Conservation (phyloP, 2,888 invertebrate genomes). For the Andrena minutula region DNA sequence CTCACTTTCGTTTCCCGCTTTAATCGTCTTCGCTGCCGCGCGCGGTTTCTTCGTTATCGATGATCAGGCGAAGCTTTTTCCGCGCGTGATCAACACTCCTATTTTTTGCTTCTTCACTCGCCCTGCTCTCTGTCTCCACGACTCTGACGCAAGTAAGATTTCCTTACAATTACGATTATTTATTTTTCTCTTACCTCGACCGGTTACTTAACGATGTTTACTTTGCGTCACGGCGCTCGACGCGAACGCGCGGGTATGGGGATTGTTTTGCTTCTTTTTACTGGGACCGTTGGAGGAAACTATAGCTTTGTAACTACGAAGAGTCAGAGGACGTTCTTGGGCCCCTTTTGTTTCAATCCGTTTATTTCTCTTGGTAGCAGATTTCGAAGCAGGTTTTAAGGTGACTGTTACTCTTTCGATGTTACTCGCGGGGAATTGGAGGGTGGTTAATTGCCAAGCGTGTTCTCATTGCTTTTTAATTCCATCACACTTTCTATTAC, state of each 20-base stretch:
- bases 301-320: too few relatives aligned
- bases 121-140: background rate
- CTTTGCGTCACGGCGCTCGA: background rate
- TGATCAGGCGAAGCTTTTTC: background rate
- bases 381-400: too few relatives aligned
- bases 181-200: background rate
- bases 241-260: background rate
- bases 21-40: background rate
- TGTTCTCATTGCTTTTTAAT: background rate
- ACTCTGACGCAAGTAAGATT: background rate
- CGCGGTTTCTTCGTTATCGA: background rate
- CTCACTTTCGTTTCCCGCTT: too few relatives aligned
- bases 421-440: too few relatives aligned
- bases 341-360: too few relatives aligned
- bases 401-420: too few relatives aligned
- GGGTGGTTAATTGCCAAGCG: background rate
- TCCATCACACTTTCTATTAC: too few relatives aligned
- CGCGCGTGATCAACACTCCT: background rate
- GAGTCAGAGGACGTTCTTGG: too few relatives aligned
- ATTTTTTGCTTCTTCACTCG: background rate
- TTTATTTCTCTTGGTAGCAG: too few relatives aligned
- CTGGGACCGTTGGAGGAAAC: too few relatives aligned
- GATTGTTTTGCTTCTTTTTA: background rate
- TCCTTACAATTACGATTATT: background rate
- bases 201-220: background rate